Evolutionary conservation across 2,113 vertebrate genomes (phyloP).

Genomic region (Panurus biarmicus): DNA sequence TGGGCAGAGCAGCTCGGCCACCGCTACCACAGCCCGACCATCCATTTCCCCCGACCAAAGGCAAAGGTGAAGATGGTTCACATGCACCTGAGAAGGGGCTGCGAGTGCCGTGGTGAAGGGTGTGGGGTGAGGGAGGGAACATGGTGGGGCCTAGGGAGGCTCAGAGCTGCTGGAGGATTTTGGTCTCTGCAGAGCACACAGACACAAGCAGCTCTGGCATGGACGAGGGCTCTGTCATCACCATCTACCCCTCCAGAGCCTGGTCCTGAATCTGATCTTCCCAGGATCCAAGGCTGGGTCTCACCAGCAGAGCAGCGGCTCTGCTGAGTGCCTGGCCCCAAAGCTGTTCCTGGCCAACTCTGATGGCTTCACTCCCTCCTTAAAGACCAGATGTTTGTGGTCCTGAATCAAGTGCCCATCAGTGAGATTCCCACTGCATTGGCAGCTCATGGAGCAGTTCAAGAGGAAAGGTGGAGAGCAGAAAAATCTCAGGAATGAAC

Average conservation of each 20-base stretch:
- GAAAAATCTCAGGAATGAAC: rapidly evolving
- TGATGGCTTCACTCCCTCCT: background rate
- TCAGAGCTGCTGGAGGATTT: background rate
- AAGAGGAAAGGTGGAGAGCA: background rate
- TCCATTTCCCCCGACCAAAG: background rate
- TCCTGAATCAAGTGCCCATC: background rate
- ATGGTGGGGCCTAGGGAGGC: rapidly evolving
- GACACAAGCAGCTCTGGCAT: background rate
- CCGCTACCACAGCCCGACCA: background rate
- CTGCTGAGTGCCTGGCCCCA: background rate
- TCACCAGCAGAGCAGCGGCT: background rate
- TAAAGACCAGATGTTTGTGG: background rate
- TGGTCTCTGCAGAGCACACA: background rate
- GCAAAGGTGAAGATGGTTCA: background rate
- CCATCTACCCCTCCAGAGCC: background rate
- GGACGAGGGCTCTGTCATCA: rapidly evolving
- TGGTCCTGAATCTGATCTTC: background rate
- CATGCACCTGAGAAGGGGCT: background rate
- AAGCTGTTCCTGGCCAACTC: background rate
- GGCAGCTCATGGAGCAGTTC: background rate
- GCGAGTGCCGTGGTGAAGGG: background rate
- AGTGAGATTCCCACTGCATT: background rate
- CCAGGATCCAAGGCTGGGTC: background rate
- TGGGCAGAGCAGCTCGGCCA: background rate
- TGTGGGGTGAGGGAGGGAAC: background rate